Evolutionary conservation across 2,888 invertebrate species (phyloP).

Genomic region (Cepaea hortensis): DNA sequence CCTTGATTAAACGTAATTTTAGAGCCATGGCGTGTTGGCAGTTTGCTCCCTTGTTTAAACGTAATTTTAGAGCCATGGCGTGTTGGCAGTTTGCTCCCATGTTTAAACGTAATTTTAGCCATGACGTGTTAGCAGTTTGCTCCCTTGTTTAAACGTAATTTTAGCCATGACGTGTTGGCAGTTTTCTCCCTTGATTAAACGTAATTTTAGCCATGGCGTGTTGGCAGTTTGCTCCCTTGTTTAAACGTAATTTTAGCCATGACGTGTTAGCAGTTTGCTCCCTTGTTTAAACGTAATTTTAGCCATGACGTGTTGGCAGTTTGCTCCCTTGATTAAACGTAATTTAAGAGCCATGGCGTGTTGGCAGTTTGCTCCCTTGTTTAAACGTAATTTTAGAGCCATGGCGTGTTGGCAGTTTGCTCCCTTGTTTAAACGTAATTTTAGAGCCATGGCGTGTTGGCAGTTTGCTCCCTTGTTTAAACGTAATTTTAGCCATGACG

Average conservation of each 20-base stretch:
- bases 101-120: conserved; percentile 72
- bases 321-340: conserved; percentile 76
- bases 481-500: conserved; percentile 59
- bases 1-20: conserved; percentile 76
- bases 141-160: no score
- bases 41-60: no score
- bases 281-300: no score
- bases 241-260: no score
- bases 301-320: conserved; percentile 75
- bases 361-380: conserved; percentile 75
- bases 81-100: conserved; percentile 75
- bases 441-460: conserved; percentile 72
- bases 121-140: not conserved
- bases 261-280: no score
- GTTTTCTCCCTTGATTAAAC: no score
- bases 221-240: no score
- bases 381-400: conserved; percentile 69
- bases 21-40: no score
- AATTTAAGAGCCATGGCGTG: conserved; percentile 75
- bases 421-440: no score
- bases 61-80: conserved; percentile 74
- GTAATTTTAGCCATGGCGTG: no score
- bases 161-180: no score
- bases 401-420: no score
- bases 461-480: conserved; percentile 74